phyloP scores from a whole-genome alignment of 2,113 vertebrate genomes.

The Jacana jacana region DNA sequence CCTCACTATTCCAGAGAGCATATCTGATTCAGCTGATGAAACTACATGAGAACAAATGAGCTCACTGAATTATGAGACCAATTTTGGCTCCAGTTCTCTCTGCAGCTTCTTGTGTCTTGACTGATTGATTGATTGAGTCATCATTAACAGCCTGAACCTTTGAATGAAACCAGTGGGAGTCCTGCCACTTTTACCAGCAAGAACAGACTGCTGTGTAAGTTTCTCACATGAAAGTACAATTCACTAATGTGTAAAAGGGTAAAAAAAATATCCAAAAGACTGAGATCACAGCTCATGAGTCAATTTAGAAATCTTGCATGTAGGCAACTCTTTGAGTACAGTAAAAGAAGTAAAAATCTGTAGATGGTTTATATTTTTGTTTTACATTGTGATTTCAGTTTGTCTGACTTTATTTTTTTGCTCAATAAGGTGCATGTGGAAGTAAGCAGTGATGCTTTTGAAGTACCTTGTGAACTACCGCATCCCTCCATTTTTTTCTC shows the following conservation, averaged over 20 bases:
- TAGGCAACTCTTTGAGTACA: neutral
- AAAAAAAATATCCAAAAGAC: neutral
- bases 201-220: slow-evolving; percentile 17
- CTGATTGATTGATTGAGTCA: slow-evolving; percentile 58
- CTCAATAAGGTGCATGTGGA: neutral
- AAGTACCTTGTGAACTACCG: neutral
- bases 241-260: neutral
- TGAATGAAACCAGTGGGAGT: slow-evolving; percentile 63
- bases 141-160: slow-evolving; percentile 53
- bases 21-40: slow-evolving; percentile 4
- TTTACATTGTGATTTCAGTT: neutral
- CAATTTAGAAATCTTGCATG: neutral
- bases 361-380: neutral
- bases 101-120: neutral
- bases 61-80: slow-evolving; percentile 18
- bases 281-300: neutral
- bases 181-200: slow-evolving; percentile 35
- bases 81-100: neutral
- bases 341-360: neutral
- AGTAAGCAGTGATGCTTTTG: neutral
- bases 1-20: neutral
- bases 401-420: neutral
- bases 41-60: neutral
- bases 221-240: slow-evolving; percentile 24
- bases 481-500: neutral